Conservation (phyloP, 2,113 vertebrate species). For the Vimba vimba region DNA sequence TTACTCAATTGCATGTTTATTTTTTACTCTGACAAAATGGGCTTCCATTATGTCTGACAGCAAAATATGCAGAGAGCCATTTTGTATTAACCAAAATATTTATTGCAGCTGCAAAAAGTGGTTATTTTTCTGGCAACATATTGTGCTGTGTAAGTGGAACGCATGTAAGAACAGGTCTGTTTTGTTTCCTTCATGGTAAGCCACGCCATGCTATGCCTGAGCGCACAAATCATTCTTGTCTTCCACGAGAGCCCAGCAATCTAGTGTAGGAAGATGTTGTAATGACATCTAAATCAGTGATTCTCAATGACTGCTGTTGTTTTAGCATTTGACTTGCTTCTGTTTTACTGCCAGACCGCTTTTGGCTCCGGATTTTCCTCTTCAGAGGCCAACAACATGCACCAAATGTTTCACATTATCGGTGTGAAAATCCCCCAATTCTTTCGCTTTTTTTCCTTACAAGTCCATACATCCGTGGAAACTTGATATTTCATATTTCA, state of each 20-base stretch:
- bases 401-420: constrained; percentile 99
- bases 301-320: constrained; percentile 76
- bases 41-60: background rate
- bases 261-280: constrained; percentile 57
- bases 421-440: constrained; percentile 99
- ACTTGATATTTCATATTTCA: constrained; percentile 99
- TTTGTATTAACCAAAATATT: constrained; percentile 45
- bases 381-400: constrained; percentile 87
- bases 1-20: background rate
- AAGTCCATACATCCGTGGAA: constrained; percentile 97
- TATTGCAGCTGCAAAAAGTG: constrained; percentile 53
- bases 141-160: constrained; percentile 48
- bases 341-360: constrained; percentile 86
- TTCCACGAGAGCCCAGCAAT: constrained; percentile 54
- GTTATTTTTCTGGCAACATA: constrained; percentile 57
- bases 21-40: background rate
- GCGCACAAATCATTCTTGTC: constrained; percentile 57
- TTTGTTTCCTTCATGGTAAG: constrained; percentile 58
- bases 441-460: constrained; percentile 93
- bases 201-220: constrained; percentile 57
- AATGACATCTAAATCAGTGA: constrained; percentile 84
- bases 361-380: constrained; percentile 82
- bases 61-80: constrained; percentile 22
- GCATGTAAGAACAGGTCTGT: constrained; percentile 48
- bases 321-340: constrained; percentile 83